A percentile compares a stretch with the other conserved stretches of the same genome.
These are phyloP conservation scores for Carcharodon carcharias DNA, from an alignment of 2,797 vertebrate species.

Conservation along the genomic window DNA sequence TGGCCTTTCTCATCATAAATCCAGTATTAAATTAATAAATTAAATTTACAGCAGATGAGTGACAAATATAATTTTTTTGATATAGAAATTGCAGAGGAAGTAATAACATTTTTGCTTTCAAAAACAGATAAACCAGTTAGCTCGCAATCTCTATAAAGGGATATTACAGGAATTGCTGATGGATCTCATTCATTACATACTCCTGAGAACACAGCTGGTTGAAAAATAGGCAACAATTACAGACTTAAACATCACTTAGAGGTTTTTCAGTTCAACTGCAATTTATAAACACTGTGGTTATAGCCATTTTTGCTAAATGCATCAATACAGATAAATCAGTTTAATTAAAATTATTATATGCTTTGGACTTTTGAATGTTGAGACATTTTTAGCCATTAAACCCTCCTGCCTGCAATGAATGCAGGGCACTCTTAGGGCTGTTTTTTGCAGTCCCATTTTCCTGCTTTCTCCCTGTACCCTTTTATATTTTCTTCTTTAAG, in stretches of 20 bases:
- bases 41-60: neutral
- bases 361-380: neutral
- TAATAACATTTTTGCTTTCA: conserved; percentile 4
- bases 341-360: neutral
- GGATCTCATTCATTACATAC: conserved; percentile 1
- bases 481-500: neutral
- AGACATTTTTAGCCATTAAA: neutral
- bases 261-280: neutral
- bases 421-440: neutral
- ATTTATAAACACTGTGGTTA: neutral
- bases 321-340: neutral
- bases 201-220: neutral
- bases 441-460: neutral
- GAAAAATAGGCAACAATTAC: neutral
- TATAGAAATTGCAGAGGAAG: neutral
- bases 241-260: neutral
- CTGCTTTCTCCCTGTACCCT: neutral
- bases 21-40: neutral
- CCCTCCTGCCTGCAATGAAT: neutral
- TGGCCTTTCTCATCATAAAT: neutral
- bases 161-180: neutral
- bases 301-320: neutral
- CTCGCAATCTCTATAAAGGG: neutral
- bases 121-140: neutral
- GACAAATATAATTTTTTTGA: neutral